These are phyloP conservation scores for Synanthedon formicaeformis DNA, from an alignment of 2,888 invertebrate species.

Conservation along the genomic window DNA sequence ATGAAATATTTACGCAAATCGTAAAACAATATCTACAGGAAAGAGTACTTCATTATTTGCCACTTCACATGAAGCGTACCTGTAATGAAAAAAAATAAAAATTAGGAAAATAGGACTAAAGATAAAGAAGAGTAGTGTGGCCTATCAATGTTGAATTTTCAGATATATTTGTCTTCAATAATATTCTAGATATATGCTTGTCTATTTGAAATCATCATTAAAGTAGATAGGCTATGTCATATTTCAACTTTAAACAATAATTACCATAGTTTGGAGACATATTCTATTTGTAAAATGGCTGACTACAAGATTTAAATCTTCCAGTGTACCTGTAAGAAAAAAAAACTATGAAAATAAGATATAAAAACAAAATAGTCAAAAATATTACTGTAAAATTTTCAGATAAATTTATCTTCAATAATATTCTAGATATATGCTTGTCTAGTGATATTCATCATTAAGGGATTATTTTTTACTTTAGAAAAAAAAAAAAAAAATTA, in stretches of 20 bases:
- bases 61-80: not conserved
- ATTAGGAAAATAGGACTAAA: too few relatives aligned
- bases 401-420: slow-evolving; percentile 27
- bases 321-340: not conserved
- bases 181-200: slow-evolving; percentile 50
- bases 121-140: not conserved
- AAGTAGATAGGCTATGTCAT: not conserved
- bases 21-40: not conserved
- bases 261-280: too few relatives aligned
- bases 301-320: not conserved
- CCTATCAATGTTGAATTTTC: not conserved
- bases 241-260: too few relatives aligned
- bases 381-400: not conserved
- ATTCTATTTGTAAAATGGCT: not conserved
- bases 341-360: not conserved
- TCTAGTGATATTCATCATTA: slow-evolving; percentile 20
- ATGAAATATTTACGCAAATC: too few relatives aligned
- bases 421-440: slow-evolving; percentile 50
- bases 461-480: not conserved
- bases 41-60: not conserved
- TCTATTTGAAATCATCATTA: slow-evolving; percentile 20
- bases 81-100: not conserved
- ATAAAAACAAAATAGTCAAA: not conserved
- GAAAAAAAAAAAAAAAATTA: too few relatives aligned
- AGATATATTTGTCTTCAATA: slow-evolving; percentile 30